These are phyloP conservation scores for Chrysaora quinquecirrha DNA, from an alignment of 30 jellyfish, hydroid and myxozoan genomes.

Conservation along the genomic window DNA sequence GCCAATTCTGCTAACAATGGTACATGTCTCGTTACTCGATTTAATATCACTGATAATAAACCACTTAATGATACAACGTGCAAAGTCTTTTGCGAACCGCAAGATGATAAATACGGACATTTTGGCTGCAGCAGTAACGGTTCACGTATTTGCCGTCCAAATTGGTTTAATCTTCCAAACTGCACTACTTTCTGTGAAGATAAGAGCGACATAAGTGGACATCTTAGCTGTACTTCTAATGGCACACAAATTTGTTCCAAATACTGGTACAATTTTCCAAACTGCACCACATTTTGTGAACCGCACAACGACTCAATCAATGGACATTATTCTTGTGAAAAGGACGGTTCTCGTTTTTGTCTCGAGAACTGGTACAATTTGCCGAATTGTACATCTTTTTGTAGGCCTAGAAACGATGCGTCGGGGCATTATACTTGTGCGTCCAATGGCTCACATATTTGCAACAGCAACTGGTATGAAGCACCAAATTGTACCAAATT, in stretches of 20 bases:
- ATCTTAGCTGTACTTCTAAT: conserved; percentile 25
- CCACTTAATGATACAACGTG: conserved; percentile 35
- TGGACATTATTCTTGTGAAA: conserved; percentile 56
- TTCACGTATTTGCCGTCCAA: background rate
- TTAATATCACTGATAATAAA: background rate
- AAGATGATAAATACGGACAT: conserved; percentile 45
- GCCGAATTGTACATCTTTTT: conserved; percentile 44
- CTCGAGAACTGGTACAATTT: conserved; percentile 37
- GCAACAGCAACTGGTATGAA: conserved; percentile 25
- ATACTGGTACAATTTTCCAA: conserved; percentile 40
- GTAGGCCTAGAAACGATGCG: conserved; percentile 36
- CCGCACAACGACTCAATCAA: background rate
- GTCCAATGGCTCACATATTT: conserved; percentile 20
- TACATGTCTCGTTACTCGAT: no score
- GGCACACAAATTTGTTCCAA: conserved; percentile 28
- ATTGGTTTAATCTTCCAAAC: conserved; percentile 28
- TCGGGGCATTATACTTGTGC: conserved; percentile 50
- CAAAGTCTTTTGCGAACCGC: conserved; percentile 28
- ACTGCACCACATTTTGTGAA: conserved; percentile 58
- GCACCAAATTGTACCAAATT: conserved; percentile 32
- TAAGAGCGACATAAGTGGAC: conserved; percentile 25
- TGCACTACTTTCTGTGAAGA: conserved; percentile 56
- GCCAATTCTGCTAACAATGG: conserved; percentile 19
- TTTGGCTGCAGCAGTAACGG: conserved; percentile 42
- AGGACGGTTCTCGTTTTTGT: conserved; percentile 24